These are phyloP conservation scores for Clunio marinus DNA, from an alignment of 2,888 invertebrate genomes.

Conservation along the genomic window DNA sequence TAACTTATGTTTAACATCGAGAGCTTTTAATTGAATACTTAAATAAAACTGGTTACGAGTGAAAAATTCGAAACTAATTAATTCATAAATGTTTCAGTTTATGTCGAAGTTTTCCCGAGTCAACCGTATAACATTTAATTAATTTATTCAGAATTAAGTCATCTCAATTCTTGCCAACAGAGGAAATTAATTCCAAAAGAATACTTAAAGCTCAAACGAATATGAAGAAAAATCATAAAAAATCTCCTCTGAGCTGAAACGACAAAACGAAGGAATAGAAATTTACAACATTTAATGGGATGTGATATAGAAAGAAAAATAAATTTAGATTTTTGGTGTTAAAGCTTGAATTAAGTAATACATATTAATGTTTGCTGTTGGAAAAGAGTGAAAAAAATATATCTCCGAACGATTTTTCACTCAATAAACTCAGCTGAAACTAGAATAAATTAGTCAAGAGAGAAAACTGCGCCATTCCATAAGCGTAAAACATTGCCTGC, in stretches of 20 bases:
- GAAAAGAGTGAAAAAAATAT: background rate
- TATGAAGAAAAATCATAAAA: background rate
- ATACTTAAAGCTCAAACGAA: background rate
- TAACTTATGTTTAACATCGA: too few species aligned
- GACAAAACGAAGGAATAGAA: background rate
- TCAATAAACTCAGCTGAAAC: background rate
- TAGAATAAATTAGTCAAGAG: background rate
- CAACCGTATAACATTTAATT: too few species aligned
- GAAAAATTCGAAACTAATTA: too few species aligned
- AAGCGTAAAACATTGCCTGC: background rate
- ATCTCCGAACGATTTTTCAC: too few species aligned
- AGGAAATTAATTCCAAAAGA: background rate
- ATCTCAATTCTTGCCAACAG: background rate
- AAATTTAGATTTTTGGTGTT: slow-evolving; percentile 6
- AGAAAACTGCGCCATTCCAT: background rate
- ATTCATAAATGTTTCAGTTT: too few species aligned
- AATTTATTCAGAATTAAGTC: too few species aligned
- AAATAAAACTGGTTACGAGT: too few species aligned
- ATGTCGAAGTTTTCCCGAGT: too few species aligned
- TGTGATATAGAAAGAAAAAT: too few species aligned
- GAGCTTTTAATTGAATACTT: too few species aligned
- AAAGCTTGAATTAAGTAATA: background rate
- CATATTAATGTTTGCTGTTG: background rate
- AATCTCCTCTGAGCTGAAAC: background rate
- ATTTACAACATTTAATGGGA: background rate